Percentiles rank a stretch among this genome's conserved stretches.
phyloP scores from a whole-genome alignment of 2,113 vertebrate species.

The Ginglymostoma cirratum region DNA sequence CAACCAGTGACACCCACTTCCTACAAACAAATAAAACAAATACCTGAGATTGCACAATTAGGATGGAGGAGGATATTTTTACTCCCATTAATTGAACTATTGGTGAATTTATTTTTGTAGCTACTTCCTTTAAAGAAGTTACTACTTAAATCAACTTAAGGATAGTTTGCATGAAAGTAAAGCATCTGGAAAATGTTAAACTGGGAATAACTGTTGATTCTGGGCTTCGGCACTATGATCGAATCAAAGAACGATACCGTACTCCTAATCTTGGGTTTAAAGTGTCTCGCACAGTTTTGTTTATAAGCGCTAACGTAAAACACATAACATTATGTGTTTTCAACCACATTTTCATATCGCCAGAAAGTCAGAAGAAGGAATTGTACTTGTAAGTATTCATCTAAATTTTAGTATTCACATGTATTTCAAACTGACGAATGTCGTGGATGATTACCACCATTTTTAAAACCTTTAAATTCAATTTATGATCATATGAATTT shows the following conservation, averaged over 20 bases:
- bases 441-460: neutral
- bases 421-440: neutral
- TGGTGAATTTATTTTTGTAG: neutral
- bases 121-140: neutral
- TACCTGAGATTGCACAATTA: neutral
- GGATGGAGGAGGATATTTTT: neutral
- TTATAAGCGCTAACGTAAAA: conserved; percentile 10
- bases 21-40: too few species aligned
- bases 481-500: neutral
- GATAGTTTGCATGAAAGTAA: neutral
- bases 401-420: neutral
- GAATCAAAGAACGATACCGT: neutral
- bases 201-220: neutral
- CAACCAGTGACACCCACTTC: too few species aligned
- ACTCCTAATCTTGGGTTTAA: neutral
- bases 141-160: neutral
- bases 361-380: neutral
- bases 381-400: neutral
- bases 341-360: neutral
- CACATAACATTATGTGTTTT: neutral
- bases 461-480: neutral
- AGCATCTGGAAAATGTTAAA: neutral
- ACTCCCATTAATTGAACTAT: neutral
- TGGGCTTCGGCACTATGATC: neutral
- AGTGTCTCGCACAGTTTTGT: neutral